These are phyloP conservation scores for Heliothis subflexa DNA, from an alignment of 1,140 invertebrate species.

Conservation along the genomic window DNA sequence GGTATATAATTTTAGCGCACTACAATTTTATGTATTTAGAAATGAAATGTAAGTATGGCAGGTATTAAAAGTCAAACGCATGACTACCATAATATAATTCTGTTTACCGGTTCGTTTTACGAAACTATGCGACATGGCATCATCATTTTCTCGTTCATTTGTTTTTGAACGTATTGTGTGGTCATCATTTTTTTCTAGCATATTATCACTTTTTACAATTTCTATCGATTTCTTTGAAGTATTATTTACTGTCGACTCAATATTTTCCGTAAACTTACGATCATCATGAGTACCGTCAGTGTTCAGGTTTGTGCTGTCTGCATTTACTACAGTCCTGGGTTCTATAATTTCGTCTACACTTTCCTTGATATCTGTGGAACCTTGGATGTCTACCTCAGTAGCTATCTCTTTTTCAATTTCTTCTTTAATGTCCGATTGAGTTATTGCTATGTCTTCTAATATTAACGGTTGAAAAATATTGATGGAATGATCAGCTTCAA, in stretches of 20 bases:
- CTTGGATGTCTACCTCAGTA: too few species aligned
- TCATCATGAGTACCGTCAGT: neutral
- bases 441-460: neutral
- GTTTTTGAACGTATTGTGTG: neutral
- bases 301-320: neutral
- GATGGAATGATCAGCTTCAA: neutral
- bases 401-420: too few species aligned
- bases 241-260: neutral
- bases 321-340: neutral
- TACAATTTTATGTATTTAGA: neutral
- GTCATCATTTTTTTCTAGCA: neutral
- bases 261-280: neutral
- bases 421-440: too few species aligned
- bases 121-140: neutral
- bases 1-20: too few species aligned
- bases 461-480: neutral
- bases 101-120: slow-evolving; percentile 12
- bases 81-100: neutral
- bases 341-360: neutral
- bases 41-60: neutral
- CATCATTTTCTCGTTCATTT: neutral
- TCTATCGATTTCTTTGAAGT: neutral
- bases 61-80: slow-evolving; percentile 1
- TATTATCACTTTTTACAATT: neutral
- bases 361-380: too few species aligned